phyloP scores from a whole-genome alignment of 2,888 invertebrate genomes.

The Spilarctia lutea region DNA sequence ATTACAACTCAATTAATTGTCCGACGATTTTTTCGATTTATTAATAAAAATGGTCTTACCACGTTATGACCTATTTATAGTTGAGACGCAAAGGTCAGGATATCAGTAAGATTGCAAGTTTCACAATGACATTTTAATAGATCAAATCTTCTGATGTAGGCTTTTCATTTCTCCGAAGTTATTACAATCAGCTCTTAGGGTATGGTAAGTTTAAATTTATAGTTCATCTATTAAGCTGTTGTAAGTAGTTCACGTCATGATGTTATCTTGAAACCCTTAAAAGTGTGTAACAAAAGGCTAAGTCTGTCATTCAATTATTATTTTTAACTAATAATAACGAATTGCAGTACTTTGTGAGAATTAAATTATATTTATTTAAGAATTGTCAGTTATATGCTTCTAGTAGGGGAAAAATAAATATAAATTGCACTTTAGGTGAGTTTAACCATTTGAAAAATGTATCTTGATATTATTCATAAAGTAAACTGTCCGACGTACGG shows the following conservation, averaged over 20 bases:
- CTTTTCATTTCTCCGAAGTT: not conserved
- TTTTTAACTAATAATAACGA: too few species aligned
- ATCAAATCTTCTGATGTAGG: not conserved
- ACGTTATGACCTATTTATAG: not conserved
- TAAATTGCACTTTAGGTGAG: not conserved
- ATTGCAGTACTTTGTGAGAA: too few species aligned
- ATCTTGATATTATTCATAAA: not conserved
- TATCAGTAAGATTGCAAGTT: not conserved
- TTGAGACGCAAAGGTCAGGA: not conserved
- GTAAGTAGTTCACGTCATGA: not conserved
- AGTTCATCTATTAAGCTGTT: not conserved
- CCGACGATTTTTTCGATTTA: not conserved
- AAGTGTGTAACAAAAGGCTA: not conserved
- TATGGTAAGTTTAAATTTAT: not conserved
- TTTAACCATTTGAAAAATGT: not conserved
- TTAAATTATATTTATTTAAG: too few species aligned
- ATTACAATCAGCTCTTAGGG: not conserved
- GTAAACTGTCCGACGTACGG: too few species aligned
- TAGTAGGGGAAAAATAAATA: conserved; percentile 3
- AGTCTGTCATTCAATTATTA: not conserved
- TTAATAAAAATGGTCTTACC: not conserved
- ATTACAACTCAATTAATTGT: not conserved
- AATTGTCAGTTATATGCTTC: not conserved
- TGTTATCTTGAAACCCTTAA: not conserved
- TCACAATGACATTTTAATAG: not conserved